These are phyloP conservation scores for Nyctibius bracteatus DNA, from an alignment of 2,113 vertebrate genomes.

Conservation along the genomic window DNA sequence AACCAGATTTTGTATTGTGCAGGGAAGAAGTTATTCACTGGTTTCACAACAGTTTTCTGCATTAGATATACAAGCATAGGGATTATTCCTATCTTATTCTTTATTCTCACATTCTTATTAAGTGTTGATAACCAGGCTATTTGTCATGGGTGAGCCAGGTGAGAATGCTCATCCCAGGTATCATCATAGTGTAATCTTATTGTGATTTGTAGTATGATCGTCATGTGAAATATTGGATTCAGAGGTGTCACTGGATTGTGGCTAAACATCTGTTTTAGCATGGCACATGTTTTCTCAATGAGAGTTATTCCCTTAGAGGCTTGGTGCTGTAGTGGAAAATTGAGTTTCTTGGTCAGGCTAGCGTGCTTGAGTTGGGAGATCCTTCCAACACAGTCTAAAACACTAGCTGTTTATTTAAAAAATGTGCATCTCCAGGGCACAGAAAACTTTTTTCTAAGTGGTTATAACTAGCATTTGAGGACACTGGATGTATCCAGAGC, in stretches of 20 bases:
- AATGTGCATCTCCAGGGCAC: neutral
- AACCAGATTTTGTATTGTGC: neutral
- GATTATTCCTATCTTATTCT: neutral
- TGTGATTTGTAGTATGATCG: neutral
- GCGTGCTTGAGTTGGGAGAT: rapidly evolving
- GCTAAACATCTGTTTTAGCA: neutral
- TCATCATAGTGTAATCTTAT: rapidly evolving
- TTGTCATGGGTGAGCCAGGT: neutral
- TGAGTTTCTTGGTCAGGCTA: neutral
- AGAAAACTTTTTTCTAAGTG: neutral
- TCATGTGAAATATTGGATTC: neutral
- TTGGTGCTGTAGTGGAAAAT: neutral
- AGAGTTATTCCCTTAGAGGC: rapidly evolving
- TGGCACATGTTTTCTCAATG: neutral
- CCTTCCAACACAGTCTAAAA: neutral
- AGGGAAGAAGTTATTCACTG: neutral
- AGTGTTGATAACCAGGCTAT: neutral
- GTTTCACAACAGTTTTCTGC: neutral
- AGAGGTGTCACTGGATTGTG: too few relatives aligned
- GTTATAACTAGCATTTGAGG: neutral
- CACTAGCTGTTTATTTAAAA: neutral
- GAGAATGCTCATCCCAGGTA: neutral
- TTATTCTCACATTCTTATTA: neutral
- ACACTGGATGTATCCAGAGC: neutral
- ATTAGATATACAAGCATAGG: neutral